phyloP scores from a whole-genome alignment of 2,113 vertebrate genomes.

The Colinus virginianus region DNA sequence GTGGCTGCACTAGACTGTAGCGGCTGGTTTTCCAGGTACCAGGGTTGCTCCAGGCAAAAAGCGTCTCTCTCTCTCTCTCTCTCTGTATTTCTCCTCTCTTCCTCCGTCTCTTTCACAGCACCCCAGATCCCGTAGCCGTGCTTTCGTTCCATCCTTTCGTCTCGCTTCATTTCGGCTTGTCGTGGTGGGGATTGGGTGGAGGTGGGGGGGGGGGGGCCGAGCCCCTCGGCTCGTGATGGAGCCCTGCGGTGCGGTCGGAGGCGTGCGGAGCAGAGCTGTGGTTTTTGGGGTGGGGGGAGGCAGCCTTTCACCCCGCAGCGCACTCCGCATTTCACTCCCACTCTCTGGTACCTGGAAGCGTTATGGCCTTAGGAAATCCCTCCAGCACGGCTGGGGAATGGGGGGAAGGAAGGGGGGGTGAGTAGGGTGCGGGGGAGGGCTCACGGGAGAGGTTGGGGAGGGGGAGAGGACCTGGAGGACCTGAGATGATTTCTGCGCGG shows the following conservation, averaged over 20 bases:
- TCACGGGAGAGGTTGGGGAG: slow-evolving; percentile 26
- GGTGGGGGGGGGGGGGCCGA: not conserved
- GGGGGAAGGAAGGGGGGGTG: not conserved
- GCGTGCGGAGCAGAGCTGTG: slow-evolving; percentile 1
- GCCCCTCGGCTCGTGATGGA: not conserved
- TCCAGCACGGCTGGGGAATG: not conserved
- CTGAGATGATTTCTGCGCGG: not conserved
- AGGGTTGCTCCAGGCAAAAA: slow-evolving; percentile 77
- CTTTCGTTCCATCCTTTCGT: slow-evolving; percentile 76
- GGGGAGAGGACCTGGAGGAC: not conserved
- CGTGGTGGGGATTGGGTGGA: not conserved
- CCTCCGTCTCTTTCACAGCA: slow-evolving; percentile 42
- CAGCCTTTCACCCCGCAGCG: slow-evolving; percentile 55
- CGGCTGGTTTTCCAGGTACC: slow-evolving; percentile 84
- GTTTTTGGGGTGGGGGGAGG: slow-evolving; percentile 56
- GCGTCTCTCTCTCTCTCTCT: slow-evolving; percentile 50
- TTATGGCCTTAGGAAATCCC: slow-evolving; percentile 54
- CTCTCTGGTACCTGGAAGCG: slow-evolving; percentile 77
- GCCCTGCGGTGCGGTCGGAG: not conserved
- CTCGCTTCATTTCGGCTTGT: slow-evolving; percentile 71
- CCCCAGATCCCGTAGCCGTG: slow-evolving; percentile 63
- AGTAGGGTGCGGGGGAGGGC: slow-evolving; percentile 13
- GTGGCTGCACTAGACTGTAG: slow-evolving; percentile 76
- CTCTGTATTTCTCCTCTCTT: slow-evolving; percentile 36
- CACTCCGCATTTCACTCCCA: slow-evolving; percentile 54